Conservation (phyloP, 2,797 vertebrate species). For the Alosa sapidissima region DNA sequence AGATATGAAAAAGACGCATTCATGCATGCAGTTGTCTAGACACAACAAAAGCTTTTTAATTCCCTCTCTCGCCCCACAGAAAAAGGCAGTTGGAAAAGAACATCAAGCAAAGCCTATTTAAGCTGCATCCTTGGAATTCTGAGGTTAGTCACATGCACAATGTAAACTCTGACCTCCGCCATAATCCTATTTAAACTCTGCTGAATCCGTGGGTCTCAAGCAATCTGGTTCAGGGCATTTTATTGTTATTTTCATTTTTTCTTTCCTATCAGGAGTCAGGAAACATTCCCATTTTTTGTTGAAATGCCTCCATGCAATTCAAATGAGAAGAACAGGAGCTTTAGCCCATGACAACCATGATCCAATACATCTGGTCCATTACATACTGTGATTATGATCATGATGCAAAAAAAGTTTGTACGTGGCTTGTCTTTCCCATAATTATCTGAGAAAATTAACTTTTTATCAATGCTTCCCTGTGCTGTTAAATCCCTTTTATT, state of each 20-base stretch:
- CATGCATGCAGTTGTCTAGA: conserved; percentile 16
- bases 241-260: neutral
- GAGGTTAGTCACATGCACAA: neutral
- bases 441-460: neutral
- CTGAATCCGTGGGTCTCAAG: conserved; percentile 15
- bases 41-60: conserved; percentile 23
- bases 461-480: neutral
- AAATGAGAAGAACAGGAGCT: neutral
- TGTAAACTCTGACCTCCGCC: neutral
- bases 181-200: conserved; percentile 34
- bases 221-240: neutral
- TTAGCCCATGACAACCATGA: neutral
- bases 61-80: neutral
- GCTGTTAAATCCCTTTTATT: conserved; percentile 1
- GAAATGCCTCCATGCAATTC: neutral
- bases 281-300: neutral
- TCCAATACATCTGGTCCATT: neutral
- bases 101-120: conserved; percentile 19
- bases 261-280: neutral
- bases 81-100: neutral
- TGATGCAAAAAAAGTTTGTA: neutral
- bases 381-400: neutral
- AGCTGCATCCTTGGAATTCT: conserved; percentile 13
- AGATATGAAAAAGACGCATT: conserved; percentile 11
- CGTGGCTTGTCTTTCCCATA: neutral